Evolutionary conservation across 1,140 invertebrate species (phyloP).

Genomic region (Coenobita brevimanus): DNA sequence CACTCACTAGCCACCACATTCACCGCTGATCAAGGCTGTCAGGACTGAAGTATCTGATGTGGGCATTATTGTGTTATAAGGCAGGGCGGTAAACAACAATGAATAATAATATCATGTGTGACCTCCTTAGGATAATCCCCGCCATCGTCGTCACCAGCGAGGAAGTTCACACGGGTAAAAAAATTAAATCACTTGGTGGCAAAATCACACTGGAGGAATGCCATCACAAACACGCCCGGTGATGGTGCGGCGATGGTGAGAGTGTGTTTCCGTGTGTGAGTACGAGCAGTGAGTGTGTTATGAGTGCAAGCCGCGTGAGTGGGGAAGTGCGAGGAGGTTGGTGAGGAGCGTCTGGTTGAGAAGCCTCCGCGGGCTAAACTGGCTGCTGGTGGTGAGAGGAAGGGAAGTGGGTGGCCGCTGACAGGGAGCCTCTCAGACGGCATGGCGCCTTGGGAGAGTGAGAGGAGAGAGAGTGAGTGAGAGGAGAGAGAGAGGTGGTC

Average conservation of each 20-base stretch:
- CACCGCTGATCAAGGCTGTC: no score
- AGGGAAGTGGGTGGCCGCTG: constrained; percentile 47
- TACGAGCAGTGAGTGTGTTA: constrained; percentile 17
- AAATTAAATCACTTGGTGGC: no score
- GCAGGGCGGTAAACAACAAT: no score
- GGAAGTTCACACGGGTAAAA: no score
- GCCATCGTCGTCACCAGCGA: no score
- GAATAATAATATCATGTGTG: no score
- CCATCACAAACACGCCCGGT: no score
- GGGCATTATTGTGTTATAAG: no score
- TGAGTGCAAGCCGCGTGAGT: neutral
- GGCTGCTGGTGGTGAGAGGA: constrained; percentile 28
- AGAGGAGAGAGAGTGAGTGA: constrained; percentile 36
- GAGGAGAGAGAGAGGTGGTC: constrained; percentile 47
- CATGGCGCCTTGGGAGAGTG: constrained; percentile 49
- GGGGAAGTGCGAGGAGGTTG: neutral
- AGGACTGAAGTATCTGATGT: no score
- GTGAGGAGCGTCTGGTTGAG: constrained; percentile 35
- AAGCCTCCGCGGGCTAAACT: constrained; percentile 36
- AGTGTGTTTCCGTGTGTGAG: neutral
- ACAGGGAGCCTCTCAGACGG: constrained; percentile 50
- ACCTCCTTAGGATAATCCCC: no score
- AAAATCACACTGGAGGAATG: no score
- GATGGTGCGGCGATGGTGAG: constrained; percentile 15
- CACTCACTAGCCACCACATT: no score